Percentiles rank a stretch among this genome's conserved stretches.
Evolutionary conservation across 2,888 invertebrate species (phyloP).

Genomic region (Scelioninae gen. 2): DNA sequence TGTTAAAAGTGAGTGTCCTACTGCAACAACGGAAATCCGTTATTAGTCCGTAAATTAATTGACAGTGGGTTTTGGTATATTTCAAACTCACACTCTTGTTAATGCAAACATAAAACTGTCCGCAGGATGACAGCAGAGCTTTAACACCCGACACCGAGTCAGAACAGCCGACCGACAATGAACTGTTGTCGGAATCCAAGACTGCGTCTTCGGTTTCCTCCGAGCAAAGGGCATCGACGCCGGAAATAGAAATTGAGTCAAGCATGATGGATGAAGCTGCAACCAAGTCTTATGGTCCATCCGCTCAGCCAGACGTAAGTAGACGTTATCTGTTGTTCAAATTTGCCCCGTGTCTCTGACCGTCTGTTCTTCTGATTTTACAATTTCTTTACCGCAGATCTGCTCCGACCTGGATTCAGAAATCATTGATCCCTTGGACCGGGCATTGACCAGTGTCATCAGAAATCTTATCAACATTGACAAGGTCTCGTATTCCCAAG

Average conservation of each 20-base stretch:
- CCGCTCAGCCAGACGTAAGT: conserved; percentile 26
- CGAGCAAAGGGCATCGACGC: conserved; percentile 66
- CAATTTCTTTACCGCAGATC: conserved; percentile 40
- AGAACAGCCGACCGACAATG: conserved; percentile 72
- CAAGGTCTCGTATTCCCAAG: conserved; percentile 46
- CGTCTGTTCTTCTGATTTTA: too few relatives aligned
- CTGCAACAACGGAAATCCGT: too few relatives aligned
- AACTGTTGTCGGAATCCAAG: conserved; percentile 70
- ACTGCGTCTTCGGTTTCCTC: conserved; percentile 63
- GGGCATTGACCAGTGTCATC: conserved; percentile 71
- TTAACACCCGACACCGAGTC: conserved; percentile 72
- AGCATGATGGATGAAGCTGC: conserved; percentile 60
- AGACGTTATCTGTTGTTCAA: too few relatives aligned
- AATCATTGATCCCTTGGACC: conserved; percentile 68
- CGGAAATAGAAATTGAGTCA: conserved; percentile 67
- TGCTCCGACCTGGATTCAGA: conserved; percentile 53
- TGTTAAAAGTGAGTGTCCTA: too few relatives aligned
- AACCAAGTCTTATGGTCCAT: conserved; percentile 22
- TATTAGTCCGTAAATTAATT: too few relatives aligned
- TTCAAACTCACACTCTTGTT: neutral
- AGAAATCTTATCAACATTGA: conserved; percentile 70
- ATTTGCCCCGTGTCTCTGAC: too few relatives aligned
- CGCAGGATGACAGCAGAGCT: conserved; percentile 69
- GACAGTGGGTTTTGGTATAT: conserved; percentile 23
- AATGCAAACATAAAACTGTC: conserved; percentile 7